A percentile compares a stretch with the other conserved stretches of the same genome.
These are phyloP conservation scores for Coenonympha arcania DNA, from an alignment of 2,888 invertebrate species.

Conservation along the genomic window DNA sequence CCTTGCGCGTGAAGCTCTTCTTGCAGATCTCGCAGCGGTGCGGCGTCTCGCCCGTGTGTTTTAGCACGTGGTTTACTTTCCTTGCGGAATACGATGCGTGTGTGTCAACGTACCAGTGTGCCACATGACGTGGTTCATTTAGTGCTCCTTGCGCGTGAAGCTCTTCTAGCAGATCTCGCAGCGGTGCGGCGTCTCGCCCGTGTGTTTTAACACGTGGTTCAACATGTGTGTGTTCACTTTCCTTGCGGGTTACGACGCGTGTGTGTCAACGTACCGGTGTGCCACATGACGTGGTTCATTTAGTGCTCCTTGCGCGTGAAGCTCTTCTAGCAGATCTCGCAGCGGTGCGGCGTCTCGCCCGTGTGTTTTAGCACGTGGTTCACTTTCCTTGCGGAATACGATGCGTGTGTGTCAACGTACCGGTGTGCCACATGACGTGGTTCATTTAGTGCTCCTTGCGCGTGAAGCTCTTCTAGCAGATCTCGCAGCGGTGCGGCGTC, in stretches of 20 bases:
- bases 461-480: slow-evolving; percentile 85
- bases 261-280: slow-evolving; percentile 77
- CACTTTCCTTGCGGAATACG: slow-evolving; percentile 84
- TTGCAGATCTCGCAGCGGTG: too few species aligned
- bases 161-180: slow-evolving; percentile 87
- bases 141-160: slow-evolving; percentile 83
- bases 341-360: slow-evolving; percentile 83
- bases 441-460: slow-evolving; percentile 85
- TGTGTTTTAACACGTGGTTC: slow-evolving; percentile 83
- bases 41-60: background rate
- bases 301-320: slow-evolving; percentile 84
- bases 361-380: slow-evolving; percentile 84
- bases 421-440: slow-evolving; percentile 86
- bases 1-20: slow-evolving; percentile 83
- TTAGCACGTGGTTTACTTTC: too few species aligned
- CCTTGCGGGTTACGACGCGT: slow-evolving; percentile 84
- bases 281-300: slow-evolving; percentile 88
- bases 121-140: slow-evolving; percentile 87
- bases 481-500: slow-evolving; percentile 83
- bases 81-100: too few species aligned
- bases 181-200: slow-evolving; percentile 83
- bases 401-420: too few species aligned
- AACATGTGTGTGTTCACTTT: slow-evolving; percentile 88
- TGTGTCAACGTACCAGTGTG: slow-evolving; percentile 85
- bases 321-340: slow-evolving; percentile 85